Percentiles rank a stretch among this genome's conserved stretches.
phyloP scores from a whole-genome alignment of 2,888 invertebrate genomes.

The Thecophora atra region DNA sequence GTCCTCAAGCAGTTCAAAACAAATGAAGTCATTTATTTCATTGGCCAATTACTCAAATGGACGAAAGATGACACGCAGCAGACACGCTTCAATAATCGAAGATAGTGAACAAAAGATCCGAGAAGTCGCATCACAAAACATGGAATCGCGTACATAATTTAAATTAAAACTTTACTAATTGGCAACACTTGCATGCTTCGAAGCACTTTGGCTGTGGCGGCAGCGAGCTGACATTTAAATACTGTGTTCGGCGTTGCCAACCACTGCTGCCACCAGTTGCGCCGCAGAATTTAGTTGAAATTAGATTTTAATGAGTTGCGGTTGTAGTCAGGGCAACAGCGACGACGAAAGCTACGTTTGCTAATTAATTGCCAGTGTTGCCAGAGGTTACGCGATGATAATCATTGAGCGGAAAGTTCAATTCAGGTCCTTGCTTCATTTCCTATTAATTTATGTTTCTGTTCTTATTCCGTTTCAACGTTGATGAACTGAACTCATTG shows the following conservation, averaged over 20 bases:
- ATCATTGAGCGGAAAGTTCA: not conserved
- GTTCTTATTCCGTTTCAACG: not conserved
- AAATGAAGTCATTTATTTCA: too few relatives aligned
- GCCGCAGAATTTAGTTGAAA: slow-evolving; percentile 22
- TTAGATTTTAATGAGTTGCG: slow-evolving; percentile 33
- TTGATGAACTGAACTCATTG: not conserved
- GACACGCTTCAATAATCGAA: not conserved
- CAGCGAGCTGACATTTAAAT: not conserved
- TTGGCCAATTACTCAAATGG: too few relatives aligned
- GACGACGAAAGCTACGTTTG: not conserved
- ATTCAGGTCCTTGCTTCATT: too few relatives aligned
- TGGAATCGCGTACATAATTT: slow-evolving; percentile 19
- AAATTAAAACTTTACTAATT: slow-evolving; percentile 35
- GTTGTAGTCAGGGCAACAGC: slow-evolving; percentile 14
- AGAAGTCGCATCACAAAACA: not conserved
- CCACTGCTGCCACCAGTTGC: not conserved
- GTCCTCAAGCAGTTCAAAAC: too few relatives aligned
- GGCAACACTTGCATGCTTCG: slow-evolving; percentile 31
- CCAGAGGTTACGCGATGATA: slow-evolving; percentile 7
- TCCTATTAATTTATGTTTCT: not conserved
- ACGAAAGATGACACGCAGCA: too few relatives aligned
- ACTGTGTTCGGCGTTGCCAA: not conserved
- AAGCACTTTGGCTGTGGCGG: not conserved
- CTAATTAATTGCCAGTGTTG: slow-evolving; percentile 23
- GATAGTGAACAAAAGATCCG: not conserved